Conservation (phyloP, 53 echinoderm and acorn worm genomes). For the Antedon mediterranea region DNA sequence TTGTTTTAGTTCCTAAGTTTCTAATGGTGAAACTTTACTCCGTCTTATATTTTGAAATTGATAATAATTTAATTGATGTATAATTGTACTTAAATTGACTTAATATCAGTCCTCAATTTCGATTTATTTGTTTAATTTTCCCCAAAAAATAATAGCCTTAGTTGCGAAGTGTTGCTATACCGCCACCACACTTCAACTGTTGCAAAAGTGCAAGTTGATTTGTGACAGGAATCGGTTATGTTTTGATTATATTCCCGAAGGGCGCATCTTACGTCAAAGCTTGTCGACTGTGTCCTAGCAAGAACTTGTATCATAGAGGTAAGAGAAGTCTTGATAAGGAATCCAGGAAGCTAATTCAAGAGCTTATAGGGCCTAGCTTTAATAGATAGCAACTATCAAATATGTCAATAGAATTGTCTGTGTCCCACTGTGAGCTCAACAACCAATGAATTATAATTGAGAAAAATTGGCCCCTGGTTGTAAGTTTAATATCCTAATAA, state of each 20-base stretch:
- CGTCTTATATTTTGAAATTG: too few species aligned
- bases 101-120: too few species aligned
- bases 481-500: background rate
- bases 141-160: too few species aligned
- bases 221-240: background rate
- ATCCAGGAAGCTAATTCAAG: background rate
- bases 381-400: background rate
- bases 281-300: background rate
- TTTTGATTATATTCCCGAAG: background rate
- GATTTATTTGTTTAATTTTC: too few species aligned
- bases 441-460: background rate
- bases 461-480: background rate
- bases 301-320: background rate
- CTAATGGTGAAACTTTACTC: too few species aligned
- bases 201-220: background rate
- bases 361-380: background rate
- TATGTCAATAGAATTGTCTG: background rate
- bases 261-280: background rate
- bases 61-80: too few species aligned
- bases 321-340: background rate
- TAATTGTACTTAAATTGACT: too few species aligned
- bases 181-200: background rate
- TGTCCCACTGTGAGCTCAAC: background rate
- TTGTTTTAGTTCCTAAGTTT: too few species aligned
- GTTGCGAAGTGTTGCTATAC: background rate